Percentiles rank a stretch among this genome's conserved stretches.
phyloP scores from a whole-genome alignment of 2,113 vertebrate genomes.

The Lucifuga dentata region DNA sequence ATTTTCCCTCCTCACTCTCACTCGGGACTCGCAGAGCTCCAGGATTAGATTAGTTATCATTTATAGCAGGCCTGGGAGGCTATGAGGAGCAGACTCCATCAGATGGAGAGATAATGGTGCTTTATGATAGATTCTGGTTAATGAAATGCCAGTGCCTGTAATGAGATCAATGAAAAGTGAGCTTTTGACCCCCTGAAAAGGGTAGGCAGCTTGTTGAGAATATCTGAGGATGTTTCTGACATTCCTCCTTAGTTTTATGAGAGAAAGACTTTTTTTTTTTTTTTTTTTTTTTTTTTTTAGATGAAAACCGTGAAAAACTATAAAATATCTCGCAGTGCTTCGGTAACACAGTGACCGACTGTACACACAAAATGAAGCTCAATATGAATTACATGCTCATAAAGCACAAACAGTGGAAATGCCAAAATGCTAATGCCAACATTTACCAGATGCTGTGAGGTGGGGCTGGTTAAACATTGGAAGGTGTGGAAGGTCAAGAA shows the following conservation, averaged over 20 bases:
- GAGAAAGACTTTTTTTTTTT: background rate
- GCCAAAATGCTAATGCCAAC: constrained; percentile 87
- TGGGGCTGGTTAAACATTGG: constrained; percentile 77
- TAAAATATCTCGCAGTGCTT: constrained; percentile 7
- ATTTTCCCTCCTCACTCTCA: constrained; percentile 14
- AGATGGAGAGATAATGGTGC: constrained; percentile 76
- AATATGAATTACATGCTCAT: constrained; percentile 45
- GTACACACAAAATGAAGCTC: constrained; percentile 18
- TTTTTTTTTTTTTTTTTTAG: background rate
- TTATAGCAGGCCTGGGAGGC: constrained; percentile 74
- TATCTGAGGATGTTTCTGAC: constrained; percentile 53
- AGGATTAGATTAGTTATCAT: constrained; percentile 76
- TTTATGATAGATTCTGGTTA: constrained; percentile 76
- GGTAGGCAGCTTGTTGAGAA: constrained; percentile 62
- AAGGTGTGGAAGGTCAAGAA: constrained; percentile 72
- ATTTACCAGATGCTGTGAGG: constrained; percentile 80
- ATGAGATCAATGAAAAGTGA: constrained; percentile 83
- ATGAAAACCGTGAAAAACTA: background rate
- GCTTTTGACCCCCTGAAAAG: constrained; percentile 72
- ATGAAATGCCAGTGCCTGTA: constrained; percentile 82
- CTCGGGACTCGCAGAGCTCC: constrained; percentile 42
- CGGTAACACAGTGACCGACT: background rate
- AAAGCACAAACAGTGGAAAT: constrained; percentile 77
- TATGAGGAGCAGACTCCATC: constrained; percentile 73
- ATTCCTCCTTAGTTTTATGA: constrained; percentile 9